phyloP scores from a whole-genome alignment of 2,888 invertebrate species.

The Crepidodera aurea region DNA sequence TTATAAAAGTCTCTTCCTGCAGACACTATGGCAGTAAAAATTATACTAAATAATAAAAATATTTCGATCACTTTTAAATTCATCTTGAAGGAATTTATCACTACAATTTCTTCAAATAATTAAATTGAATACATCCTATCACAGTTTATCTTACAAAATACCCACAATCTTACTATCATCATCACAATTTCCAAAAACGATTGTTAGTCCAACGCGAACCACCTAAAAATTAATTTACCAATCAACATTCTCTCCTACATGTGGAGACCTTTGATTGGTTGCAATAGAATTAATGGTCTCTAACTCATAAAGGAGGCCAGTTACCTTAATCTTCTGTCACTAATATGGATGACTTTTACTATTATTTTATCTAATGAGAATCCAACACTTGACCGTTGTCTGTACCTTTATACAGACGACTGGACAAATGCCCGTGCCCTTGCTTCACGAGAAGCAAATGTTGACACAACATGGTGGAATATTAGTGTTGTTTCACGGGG shows the following conservation, averaged over 20 bases:
- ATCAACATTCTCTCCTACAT: constrained; percentile 46
- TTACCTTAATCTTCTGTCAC: no score
- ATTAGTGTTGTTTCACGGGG: no score
- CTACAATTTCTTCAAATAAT: constrained; percentile 11
- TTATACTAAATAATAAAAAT: constrained; percentile 44
- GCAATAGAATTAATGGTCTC: not conserved
- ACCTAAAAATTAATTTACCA: constrained; percentile 10
- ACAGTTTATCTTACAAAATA: constrained; percentile 35
- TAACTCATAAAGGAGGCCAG: not conserved
- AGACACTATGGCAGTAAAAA: constrained; percentile 54
- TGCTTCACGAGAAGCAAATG: no score
- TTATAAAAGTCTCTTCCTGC: constrained; percentile 92
- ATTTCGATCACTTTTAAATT: constrained; percentile 29
- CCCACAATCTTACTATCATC: not conserved
- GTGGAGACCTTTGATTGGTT: constrained; percentile 52
- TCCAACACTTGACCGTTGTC: no score
- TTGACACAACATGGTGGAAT: no score
- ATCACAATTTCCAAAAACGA: constrained; percentile 22
- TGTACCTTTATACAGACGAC: no score
- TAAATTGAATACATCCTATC: constrained; percentile 40
- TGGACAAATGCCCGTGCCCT: no score
- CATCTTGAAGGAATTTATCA: constrained; percentile 26
- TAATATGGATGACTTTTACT: no score
- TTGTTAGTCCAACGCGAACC: constrained; percentile 29
- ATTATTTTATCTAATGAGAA: no score